These are phyloP conservation scores for Drosophila testacea DNA, from an alignment of 2,888 invertebrate species.

Conservation along the genomic window DNA sequence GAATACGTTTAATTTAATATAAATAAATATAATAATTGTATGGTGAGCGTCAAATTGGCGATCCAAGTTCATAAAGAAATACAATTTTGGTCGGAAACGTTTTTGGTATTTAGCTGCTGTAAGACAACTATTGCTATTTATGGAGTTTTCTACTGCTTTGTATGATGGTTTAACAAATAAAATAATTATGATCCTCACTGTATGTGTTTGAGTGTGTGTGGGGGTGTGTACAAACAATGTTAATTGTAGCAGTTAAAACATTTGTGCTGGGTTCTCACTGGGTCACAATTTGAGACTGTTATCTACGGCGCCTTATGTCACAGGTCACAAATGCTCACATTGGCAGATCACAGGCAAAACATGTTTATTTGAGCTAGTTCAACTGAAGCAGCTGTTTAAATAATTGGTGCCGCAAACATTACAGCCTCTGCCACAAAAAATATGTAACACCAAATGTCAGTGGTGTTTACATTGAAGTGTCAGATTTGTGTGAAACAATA, in stretches of 20 bases:
- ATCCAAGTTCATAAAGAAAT: conserved; percentile 58
- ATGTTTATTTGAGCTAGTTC: too few species aligned
- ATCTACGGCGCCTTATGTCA: too few species aligned
- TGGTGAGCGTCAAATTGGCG: conserved; percentile 56
- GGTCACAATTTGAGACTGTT: too few species aligned
- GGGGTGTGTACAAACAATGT: conserved; percentile 41
- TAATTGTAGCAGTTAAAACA: conserved; percentile 51
- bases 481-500: too few species aligned
- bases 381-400: too few species aligned
- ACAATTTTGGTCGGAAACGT: conserved; percentile 59
- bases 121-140: conserved; percentile 53
- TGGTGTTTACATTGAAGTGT: too few species aligned
- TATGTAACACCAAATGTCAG: too few species aligned
- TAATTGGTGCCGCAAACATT: too few species aligned
- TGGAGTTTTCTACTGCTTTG: conserved; percentile 26
- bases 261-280: conserved; percentile 6
- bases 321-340: too few species aligned
- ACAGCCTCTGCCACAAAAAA: too few species aligned
- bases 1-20: conserved; percentile 58
- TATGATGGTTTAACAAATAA: conserved; percentile 24
- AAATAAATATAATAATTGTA: conserved; percentile 64
- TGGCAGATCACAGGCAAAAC: too few species aligned
- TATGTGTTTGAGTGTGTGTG: conserved; percentile 12
- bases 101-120: conserved; percentile 46
- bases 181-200: conserved; percentile 7